A percentile compares a stretch with the other conserved stretches of the same genome.
These are phyloP conservation scores for Pemphigus obesinymphae DNA, from an alignment of 1,140 invertebrate species.

Conservation along the genomic window DNA sequence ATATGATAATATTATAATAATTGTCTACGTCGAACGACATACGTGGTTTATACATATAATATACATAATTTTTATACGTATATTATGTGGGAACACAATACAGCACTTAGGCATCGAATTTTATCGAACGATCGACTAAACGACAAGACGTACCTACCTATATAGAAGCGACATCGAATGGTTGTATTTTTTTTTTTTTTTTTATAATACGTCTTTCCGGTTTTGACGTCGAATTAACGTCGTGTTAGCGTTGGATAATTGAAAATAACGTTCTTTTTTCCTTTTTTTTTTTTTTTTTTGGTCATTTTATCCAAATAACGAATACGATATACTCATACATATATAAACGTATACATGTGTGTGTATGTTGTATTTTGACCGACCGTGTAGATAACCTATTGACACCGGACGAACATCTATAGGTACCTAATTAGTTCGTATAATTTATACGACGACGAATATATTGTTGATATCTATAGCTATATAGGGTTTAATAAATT, in stretches of 20 bases:
- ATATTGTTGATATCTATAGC: background rate
- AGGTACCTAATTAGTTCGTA: conserved; percentile 27
- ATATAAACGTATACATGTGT: background rate
- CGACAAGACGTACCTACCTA: background rate
- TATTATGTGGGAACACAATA: conserved; percentile 10
- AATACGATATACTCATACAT: too few species aligned
- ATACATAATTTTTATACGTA: background rate
- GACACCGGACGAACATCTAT: conserved; percentile 23
- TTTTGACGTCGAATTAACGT: conserved; percentile 30
- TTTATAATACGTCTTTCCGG: conserved; percentile 9
- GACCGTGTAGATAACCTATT: conserved; percentile 40
- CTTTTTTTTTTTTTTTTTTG: too few species aligned
- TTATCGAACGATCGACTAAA: conserved; percentile 28
- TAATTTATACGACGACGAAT: conserved; percentile 36
- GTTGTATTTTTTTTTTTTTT: background rate
- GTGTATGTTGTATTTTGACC: background rate
- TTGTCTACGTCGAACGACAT: background rate
- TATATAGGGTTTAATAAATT: conserved; percentile 17
- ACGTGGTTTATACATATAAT: background rate
- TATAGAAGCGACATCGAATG: background rate
- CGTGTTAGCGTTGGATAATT: conserved; percentile 13
- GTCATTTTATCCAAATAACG: conserved; percentile 6
- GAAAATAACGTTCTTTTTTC: conserved; percentile 34
- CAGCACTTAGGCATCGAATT: conserved; percentile 30
- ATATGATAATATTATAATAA: too few species aligned